These are phyloP conservation scores for Limnodromus scolopaceus DNA, from an alignment of 2,797 vertebrate species.

Conservation along the genomic window DNA sequence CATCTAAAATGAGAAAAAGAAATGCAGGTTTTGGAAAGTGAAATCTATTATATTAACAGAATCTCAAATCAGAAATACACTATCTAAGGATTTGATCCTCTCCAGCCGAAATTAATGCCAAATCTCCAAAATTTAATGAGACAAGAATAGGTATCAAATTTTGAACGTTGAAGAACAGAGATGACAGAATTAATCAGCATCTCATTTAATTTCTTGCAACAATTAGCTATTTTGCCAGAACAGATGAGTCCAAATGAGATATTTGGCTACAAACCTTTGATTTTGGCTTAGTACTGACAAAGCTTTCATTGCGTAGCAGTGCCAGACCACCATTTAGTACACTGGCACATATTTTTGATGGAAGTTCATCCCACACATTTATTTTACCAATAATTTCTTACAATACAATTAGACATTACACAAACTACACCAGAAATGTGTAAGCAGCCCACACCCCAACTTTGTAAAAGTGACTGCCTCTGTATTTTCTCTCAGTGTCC, in stretches of 20 bases:
- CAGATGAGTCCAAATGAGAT: background rate
- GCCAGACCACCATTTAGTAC: background rate
- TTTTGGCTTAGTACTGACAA: background rate
- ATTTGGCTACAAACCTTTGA: background rate
- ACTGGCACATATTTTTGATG: background rate
- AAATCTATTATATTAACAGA: background rate
- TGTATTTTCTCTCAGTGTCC: background rate
- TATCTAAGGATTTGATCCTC: background rate
- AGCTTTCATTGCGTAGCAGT: background rate
- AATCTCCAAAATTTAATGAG: background rate
- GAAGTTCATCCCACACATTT: background rate
- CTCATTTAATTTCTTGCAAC: constrained; percentile 26
- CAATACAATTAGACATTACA: background rate
- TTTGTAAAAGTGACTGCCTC: background rate
- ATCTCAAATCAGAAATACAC: background rate
- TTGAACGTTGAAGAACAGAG: background rate
- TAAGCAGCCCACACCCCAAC: background rate
- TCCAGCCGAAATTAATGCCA: background rate
- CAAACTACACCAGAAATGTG: background rate
- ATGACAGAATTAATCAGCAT: constrained; percentile 31
- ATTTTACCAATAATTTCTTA: background rate
- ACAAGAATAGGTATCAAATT: constrained; percentile 5
- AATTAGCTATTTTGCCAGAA: constrained; percentile 55
- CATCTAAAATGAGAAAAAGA: constrained; percentile 3
- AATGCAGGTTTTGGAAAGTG: constrained; percentile 3